A percentile compares a stretch with the other conserved stretches of the same genome.
Evolutionary conservation across 2,113 vertebrate genomes (phyloP).

Genomic region (Tragelaphus imberbis): DNA sequence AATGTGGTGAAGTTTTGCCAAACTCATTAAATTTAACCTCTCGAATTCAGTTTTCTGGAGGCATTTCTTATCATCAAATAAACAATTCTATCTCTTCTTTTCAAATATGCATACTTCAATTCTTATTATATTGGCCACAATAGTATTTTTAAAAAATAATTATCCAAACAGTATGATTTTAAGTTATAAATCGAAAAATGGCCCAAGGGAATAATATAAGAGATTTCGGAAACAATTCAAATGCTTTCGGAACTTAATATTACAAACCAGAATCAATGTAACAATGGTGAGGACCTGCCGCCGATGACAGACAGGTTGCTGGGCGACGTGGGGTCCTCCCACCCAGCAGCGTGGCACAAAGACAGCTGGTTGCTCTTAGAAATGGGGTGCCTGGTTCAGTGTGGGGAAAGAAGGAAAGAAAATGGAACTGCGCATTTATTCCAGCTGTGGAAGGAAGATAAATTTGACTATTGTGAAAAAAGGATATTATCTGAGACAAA

Average conservation of each 20-base stretch:
- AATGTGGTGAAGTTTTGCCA: background rate
- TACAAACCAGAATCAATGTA: background rate
- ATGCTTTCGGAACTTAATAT: background rate
- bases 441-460: constrained; percentile 31
- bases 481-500: background rate
- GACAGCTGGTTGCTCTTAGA: background rate
- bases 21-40: background rate
- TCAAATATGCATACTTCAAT: constrained; percentile 3
- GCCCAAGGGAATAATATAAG: background rate
- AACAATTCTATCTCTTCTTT: background rate
- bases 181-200: constrained; percentile 31
- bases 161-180: background rate
- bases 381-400: background rate
- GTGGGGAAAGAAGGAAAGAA: background rate
- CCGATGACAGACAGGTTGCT: background rate
- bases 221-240: constrained; percentile 8
- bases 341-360: background rate
- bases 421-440: constrained; percentile 8
- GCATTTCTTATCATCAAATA: constrained; percentile 9
- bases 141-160: background rate
- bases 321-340: background rate
- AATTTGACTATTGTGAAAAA: constrained; percentile 20
- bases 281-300: background rate
- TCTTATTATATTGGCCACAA: constrained; percentile 8
- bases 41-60: constrained; percentile 9